These are phyloP conservation scores for Oreochromis aureus DNA, from an alignment of 2,113 vertebrate species.

Conservation along the genomic window DNA sequence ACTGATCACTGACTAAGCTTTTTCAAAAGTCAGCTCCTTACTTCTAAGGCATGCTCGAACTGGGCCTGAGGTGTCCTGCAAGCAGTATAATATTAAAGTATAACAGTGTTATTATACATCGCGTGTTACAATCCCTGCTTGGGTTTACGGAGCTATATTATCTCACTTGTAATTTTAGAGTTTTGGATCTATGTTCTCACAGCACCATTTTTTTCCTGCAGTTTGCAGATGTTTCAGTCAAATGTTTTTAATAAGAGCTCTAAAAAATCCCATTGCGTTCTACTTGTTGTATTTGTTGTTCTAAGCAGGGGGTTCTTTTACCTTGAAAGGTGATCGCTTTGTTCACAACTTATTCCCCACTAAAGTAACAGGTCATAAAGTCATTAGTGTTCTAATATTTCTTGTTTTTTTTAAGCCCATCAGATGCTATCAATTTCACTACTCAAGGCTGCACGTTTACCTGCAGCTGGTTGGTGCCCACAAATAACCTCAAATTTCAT, in stretches of 20 bases:
- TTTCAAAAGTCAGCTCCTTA: neutral
- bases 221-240: neutral
- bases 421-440: neutral
- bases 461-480: neutral
- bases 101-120: neutral
- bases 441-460: neutral
- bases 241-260: neutral
- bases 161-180: neutral
- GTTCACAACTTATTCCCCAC: neutral
- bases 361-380: neutral
- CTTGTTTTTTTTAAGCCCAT: neutral
- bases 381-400: neutral
- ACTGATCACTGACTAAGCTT: neutral
- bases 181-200: neutral
- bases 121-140: neutral
- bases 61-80: neutral
- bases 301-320: neutral
- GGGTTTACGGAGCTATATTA: neutral
- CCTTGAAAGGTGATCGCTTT: neutral
- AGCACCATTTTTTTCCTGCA: neutral
- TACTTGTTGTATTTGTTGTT: neutral
- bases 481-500: neutral
- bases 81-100: neutral
- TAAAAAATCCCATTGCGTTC: neutral
- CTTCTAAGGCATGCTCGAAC: neutral